Evolutionary conservation across 2,888 invertebrate genomes (phyloP).

Genomic region (Conomelus anceps): DNA sequence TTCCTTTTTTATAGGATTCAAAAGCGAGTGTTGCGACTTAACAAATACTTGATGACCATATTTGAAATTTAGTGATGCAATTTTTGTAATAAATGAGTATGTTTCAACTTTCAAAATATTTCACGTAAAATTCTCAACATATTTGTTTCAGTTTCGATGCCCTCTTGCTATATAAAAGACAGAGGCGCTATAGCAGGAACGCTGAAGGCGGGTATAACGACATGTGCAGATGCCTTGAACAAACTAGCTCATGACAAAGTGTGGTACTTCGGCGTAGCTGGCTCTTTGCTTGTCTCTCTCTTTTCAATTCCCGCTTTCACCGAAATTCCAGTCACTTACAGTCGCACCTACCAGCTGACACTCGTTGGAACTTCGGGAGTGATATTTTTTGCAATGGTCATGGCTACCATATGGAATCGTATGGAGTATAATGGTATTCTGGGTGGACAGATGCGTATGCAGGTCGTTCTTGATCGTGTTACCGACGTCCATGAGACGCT

Average conservation of each 20-base stretch:
- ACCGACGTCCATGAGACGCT: not conserved
- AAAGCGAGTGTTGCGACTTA: no score
- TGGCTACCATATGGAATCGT: conserved; percentile 76
- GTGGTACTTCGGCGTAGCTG: conserved; percentile 32
- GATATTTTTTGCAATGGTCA: conserved; percentile 62
- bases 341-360: conserved; percentile 14
- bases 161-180: conserved; percentile 2
- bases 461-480: conserved; percentile 18
- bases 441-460: conserved; percentile 53
- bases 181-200: conserved; percentile 3
- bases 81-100: no score
- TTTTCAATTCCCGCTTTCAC: conserved; percentile 29
- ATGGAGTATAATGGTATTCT: conserved; percentile 72
- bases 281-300: conserved; percentile 26
- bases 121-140: not conserved
- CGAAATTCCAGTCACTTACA: conserved; percentile 18
- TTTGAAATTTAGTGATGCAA: no score
- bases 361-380: conserved; percentile 51
- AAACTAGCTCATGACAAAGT: conserved; percentile 42
- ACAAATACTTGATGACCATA: no score
- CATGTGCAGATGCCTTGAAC: conserved; percentile 52
- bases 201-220: conserved; percentile 52
- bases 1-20: no score
- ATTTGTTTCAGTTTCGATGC: not conserved
- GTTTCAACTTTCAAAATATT: no score